Evolutionary conservation across 1,140 invertebrate genomes (phyloP), one percentile per base, ranked within the genome.

Genomic region (Hylaeus anthracinus): DNA sequence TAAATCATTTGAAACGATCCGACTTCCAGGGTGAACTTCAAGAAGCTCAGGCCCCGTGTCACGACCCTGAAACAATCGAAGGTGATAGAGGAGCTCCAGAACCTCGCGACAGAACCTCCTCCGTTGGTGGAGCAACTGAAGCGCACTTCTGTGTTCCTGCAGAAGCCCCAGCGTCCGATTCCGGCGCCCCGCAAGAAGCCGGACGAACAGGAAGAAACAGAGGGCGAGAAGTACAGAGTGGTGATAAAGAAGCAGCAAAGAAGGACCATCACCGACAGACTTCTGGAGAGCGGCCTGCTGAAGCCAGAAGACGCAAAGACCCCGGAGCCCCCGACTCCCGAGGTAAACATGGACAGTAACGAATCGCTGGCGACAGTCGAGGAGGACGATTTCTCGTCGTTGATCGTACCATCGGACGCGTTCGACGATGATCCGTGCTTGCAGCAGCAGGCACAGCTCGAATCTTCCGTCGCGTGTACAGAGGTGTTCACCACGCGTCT

Each of bases 121-220:
- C 93, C 94, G 53, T 88, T 92, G 45, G 92, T 95, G 37, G 94
- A 95, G 79, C 94, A 95, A 69, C 65, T 90, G 26, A 95, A 94
- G 64, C 95, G 94, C 75, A 95, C 94, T 88, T 96, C 96, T n/a
- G 96, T 96, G 14, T 97, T 97, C 86, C 89, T 96, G 56, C 95
- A 96, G 87, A 96, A 95, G 82, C 96, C 96, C 1, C 94, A 95
- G 82, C 92, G 95, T 41, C 95, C 96, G 0, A 93, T 95, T 55
- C 95, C 96, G 0, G 93, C 90, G 74, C 92, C 92, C 2, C 95
- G 94, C 78, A 92, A 89, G 58, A 73, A 86, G 55, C 84, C 91
- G 65, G 82, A 87, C 56, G 82, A 89, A 2, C 81, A 86, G 15
- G 87, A 88, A 76, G 85, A 86, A 14, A 60, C 63, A n/a, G 85